Conservation (phyloP, 2,797 vertebrate genomes). For the Denticeps clupeoides region DNA sequence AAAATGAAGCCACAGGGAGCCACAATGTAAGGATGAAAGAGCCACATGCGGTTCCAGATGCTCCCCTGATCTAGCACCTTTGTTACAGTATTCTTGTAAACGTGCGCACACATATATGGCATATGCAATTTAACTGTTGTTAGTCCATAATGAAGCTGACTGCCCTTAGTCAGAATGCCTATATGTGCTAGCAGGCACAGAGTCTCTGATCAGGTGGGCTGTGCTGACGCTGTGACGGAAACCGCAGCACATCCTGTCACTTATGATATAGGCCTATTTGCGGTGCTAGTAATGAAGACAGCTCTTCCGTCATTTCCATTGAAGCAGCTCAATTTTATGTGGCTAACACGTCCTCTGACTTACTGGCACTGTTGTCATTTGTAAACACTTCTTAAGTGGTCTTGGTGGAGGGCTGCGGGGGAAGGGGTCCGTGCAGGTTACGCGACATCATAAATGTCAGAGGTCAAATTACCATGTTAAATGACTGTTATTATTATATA, state of each 20-base stretch:
- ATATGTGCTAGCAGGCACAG: conserved; percentile 1
- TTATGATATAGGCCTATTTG: conserved; percentile 38
- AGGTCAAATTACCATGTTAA: not conserved
- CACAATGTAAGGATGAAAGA: too few relatives aligned
- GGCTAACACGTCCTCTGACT: conserved; percentile 34
- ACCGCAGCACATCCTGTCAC: conserved; percentile 63
- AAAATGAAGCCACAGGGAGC: too few relatives aligned
- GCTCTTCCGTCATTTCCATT: conserved; percentile 61
- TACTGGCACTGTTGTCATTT: conserved; percentile 55
- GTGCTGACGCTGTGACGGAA: conserved; percentile 50
- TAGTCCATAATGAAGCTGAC: not conserved
- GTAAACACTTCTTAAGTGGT: conserved; percentile 39
- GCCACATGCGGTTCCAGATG: too few relatives aligned
- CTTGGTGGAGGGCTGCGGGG: conserved; percentile 27
- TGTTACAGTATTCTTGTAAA: too few relatives aligned
- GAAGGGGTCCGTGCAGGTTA: not conserved
- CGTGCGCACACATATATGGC: too few relatives aligned
- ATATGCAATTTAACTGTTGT: too few relatives aligned
- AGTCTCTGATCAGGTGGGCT: conserved; percentile 33
- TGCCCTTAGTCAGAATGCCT: not conserved
- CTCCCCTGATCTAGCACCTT: too few relatives aligned
- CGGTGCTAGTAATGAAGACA: conserved; percentile 58
- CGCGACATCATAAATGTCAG: not conserved
- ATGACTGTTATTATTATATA: too few relatives aligned
- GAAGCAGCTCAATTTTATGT: conserved; percentile 41